Conservation (phyloP, 2,113 vertebrate species). For the Rhadina sibilatrix region DNA sequence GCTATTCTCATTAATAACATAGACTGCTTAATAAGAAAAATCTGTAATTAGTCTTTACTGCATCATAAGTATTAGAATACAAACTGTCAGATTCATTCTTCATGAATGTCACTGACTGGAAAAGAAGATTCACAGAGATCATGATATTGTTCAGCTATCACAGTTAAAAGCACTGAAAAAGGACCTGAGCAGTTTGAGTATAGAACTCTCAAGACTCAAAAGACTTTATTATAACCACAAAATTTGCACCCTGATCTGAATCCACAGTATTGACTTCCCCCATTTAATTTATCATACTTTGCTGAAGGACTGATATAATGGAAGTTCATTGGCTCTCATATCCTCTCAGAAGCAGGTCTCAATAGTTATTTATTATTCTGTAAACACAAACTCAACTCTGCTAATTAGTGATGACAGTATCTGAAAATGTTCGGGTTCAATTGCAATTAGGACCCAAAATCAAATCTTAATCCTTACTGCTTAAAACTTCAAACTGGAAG, state of each 20-base stretch:
- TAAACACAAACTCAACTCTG: neutral
- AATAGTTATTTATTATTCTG: neutral
- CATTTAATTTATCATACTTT: constrained; percentile 18
- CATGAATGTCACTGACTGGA: neutral
- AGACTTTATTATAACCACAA: neutral
- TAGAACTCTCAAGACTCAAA: neutral
- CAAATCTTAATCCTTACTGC: neutral
- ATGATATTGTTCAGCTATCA: neutral
- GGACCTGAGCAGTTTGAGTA: neutral
- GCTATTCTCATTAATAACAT: constrained; percentile 9
- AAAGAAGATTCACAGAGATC: constrained; percentile 7
- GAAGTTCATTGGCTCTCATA: neutral
- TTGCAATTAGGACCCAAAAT: neutral
- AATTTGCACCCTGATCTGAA: neutral
- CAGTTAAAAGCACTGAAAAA: neutral
- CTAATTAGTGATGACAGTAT: neutral
- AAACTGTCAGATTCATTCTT: constrained; percentile 16
- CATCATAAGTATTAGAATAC: constrained; percentile 23
- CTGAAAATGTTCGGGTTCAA: neutral
- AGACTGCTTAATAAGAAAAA: constrained; percentile 30
- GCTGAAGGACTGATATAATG: neutral
- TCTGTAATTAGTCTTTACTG: constrained; percentile 20
- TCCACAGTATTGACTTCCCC: neutral
- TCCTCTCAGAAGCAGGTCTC: neutral
- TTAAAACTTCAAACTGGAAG: constrained; percentile 10